Conservation (phyloP, 1,140 invertebrate species). For the Saccostrea cuccullata region DNA sequence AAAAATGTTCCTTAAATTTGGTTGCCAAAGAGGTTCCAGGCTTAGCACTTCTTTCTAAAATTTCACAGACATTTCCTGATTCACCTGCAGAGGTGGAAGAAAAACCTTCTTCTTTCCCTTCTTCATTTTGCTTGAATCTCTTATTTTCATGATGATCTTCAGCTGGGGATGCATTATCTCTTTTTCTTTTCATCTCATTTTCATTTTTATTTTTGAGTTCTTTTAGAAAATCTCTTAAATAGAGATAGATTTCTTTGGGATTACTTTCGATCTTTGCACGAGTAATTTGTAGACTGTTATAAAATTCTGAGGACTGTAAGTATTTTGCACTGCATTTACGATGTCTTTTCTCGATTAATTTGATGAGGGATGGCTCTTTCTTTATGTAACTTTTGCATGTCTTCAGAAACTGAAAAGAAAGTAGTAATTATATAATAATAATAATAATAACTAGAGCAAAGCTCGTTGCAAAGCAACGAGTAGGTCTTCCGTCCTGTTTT, state of each 20-base stretch:
- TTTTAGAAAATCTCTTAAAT: slow-evolving; percentile 67
- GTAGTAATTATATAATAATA: too few relatives aligned
- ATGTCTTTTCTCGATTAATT: slow-evolving; percentile 64
- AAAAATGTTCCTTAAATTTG: neutral
- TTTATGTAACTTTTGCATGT: slow-evolving; percentile 60
- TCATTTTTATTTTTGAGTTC: slow-evolving; percentile 62
- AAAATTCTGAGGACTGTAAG: slow-evolving; percentile 60
- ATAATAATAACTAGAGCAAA: too few relatives aligned
- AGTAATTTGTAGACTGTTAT: slow-evolving; percentile 54
- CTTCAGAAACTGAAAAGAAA: slow-evolving; percentile 63
- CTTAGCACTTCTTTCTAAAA: neutral
- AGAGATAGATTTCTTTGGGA: slow-evolving; percentile 61
- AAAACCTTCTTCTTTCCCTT: neutral
- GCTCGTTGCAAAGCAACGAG: too few relatives aligned
- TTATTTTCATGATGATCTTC: neutral
- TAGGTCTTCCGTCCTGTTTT: too few relatives aligned
- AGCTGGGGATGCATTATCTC: neutral
- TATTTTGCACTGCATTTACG: slow-evolving; percentile 59
- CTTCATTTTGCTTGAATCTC: neutral
- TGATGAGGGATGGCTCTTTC: slow-evolving; percentile 61
- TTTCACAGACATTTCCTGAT: neutral
- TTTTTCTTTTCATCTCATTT: slow-evolving; percentile 9
- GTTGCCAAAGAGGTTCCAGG: neutral
- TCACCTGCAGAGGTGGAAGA: neutral
- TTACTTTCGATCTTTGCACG: slow-evolving; percentile 63